Base-by-base conservation (phyloP, 2,888 invertebrate species). In the Eristalis arbustorum region DNA sequence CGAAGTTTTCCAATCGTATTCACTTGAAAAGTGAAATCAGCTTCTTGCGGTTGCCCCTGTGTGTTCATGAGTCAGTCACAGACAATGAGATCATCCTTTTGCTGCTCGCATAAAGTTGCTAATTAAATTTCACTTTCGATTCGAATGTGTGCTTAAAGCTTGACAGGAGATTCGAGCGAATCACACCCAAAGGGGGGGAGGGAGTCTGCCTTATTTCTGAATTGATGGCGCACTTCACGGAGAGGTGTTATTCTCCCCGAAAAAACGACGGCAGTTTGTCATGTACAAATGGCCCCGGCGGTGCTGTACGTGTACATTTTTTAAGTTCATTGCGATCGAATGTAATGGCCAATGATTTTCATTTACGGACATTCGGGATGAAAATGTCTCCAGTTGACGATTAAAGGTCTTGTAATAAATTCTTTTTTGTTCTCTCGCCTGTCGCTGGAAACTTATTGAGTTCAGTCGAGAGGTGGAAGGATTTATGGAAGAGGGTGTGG, bases 31-130 rank as follows among this genome's bases (percentile, higher is more conserved):
- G 72, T 67, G 66, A 73, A 73, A 72, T 72, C 66, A 56, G 42
- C 66, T 64, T 72, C 40, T 64, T 49, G 49, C 2, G 66, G 64
- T 64, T 69, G 22, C 40, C 8, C 34, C 13, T 56, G 49, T 68
- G 6, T 3, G 25, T 13, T 63, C 49, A 14, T 63, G 56, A 37
- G 13, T 18, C 23, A 76, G 62, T 31, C 75, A 31, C n/a, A 31
- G 75, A 61, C 25, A 25, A 71, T 77, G 77, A 77, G 77, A 77
- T 77, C 77, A 77, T 77, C 40, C 56, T 14, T 34, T 5, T 18
- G n/a, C 22, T 34, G n/a, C 23, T 25, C 62, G 49, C 67, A 75
- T 75, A 31, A n/a, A 49, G 42, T 28, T 67, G 31, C 18, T 63
- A 69, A 76, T 68, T 69, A 4, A 68, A 56, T 63, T 68, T 69